Percentiles rank a stretch among this genome's conserved stretches.
phyloP scores from a whole-genome alignment of 2,888 invertebrate genomes.

The Baronia brevicornis region DNA sequence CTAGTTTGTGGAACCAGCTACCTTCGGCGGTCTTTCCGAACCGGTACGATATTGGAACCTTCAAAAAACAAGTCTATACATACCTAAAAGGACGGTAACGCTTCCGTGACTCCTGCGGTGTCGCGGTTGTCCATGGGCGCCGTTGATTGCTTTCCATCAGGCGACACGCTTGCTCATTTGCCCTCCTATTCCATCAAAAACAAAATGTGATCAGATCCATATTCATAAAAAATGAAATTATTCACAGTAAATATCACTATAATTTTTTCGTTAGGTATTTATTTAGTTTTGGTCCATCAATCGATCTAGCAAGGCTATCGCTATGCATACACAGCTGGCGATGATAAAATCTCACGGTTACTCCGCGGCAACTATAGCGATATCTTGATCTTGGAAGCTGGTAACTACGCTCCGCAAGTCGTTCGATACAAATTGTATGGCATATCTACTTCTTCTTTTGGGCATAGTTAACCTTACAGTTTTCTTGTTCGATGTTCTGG shows the following conservation, averaged over 20 bases:
- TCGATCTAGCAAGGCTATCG: constrained; percentile 49
- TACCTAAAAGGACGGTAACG: no score
- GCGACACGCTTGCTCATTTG: no score
- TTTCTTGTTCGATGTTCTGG: constrained; percentile 58
- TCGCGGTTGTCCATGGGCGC: no score
- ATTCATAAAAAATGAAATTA: no score
- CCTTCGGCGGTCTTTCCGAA: no score
- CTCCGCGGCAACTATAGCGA: constrained; percentile 48
- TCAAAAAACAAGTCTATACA: no score
- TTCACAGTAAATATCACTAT: constrained; percentile 10
- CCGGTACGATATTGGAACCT: no score
- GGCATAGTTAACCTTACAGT: constrained; percentile 72
- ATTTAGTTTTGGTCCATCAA: constrained; percentile 67
- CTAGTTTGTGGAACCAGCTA: no score
- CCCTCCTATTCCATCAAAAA: no score
- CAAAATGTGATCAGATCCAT: no score
- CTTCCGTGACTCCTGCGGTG: no score
- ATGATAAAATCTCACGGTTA: constrained; percentile 61
- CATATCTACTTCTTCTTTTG: constrained; percentile 68
- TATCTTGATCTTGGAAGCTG: constrained; percentile 59
- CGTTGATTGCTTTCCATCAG: no score
- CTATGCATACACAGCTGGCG: constrained; percentile 48
- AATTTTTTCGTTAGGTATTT: constrained; percentile 48
- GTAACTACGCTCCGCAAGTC: constrained; percentile 57
- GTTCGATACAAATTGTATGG: constrained; percentile 73